Base-by-base conservation (phyloP, 2,888 invertebrate genomes). In the Sarcophaga carnaria region DNA sequence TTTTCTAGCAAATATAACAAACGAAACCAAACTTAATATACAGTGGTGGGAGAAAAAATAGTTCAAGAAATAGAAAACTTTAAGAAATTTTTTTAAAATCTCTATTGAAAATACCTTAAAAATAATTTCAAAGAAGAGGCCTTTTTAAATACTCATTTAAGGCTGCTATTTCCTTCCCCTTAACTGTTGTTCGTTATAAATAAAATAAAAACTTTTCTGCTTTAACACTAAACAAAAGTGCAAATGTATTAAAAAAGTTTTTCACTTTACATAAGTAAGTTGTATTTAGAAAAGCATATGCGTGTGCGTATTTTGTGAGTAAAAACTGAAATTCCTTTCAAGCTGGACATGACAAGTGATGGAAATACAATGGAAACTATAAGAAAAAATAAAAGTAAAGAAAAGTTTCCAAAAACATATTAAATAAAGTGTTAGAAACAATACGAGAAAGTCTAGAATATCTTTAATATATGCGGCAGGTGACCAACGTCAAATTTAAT, bases 311-410 rank as follows among this genome's bases (percentile, higher is more conserved):
- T 10, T 22, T 27, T 10, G 22, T 27, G 37, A 63, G 63, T 71
- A 47, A 70, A 62, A 45, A 82, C 11, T 59, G 47, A 64, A 75
- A 82, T 80, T 82, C 76, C 67, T 79, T 71, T 71, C 25, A 76
- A 63, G 67, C 82, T 86, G 82, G 76, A 83, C 86, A 86, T 86
- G 86, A 86, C 86, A 86, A 69, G 83, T 72, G 69, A 86, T 67
- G 67, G 80, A 77, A 71, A 75, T 66, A 70, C 60, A 64, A 76
- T n/a, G 2, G 10, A 72, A 37, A 27, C 72, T 66, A 67, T 72
- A 77, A 78, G 66, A 78, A 78, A 64, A 27, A 8, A 64, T 4
- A 60, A 37, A 63, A 54, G 17, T 1, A 54, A 49, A 49, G 2
- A 49, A 49, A 49, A 10, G 37, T 17, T 14, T 2, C 4, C 17